These are phyloP conservation scores for Antigone vipio DNA, from an alignment of 2,113 vertebrate species.

Conservation along the genomic window DNA sequence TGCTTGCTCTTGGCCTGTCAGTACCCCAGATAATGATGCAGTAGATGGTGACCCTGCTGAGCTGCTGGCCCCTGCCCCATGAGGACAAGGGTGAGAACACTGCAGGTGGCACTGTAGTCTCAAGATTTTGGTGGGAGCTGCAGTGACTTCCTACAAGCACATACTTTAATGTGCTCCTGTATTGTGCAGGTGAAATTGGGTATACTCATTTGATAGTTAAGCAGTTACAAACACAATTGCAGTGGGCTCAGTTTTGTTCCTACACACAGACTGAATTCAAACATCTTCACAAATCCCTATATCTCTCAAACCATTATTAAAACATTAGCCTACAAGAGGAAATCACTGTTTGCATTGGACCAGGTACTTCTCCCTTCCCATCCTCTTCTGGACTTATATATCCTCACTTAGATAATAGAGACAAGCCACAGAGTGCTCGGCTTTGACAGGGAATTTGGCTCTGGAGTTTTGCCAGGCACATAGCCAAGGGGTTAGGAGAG, in stretches of 20 bases:
- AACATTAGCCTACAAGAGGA: neutral
- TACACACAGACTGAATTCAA: neutral
- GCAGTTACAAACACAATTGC: neutral
- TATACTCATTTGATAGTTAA: neutral
- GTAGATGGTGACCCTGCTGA: neutral
- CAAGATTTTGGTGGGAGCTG: neutral
- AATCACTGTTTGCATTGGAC: slow-evolving; percentile 10
- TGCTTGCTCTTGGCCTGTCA: neutral
- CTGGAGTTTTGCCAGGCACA: neutral
- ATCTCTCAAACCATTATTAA: neutral
- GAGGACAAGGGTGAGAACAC: neutral
- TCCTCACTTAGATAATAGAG: slow-evolving; percentile 1
- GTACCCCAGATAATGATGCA: accelerated
- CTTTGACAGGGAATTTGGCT: neutral
- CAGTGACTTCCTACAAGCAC: neutral
- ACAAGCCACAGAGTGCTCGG: slow-evolving; percentile 8
- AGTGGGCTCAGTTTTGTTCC: neutral
- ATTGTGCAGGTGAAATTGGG: neutral
- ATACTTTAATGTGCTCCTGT: neutral
- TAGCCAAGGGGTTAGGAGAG: neutral
- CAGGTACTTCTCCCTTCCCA: neutral
- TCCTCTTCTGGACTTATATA: neutral
- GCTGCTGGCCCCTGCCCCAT: neutral
- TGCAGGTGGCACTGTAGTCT: neutral
- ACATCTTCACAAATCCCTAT: neutral